phyloP scores from a whole-genome alignment of 2,113 vertebrate species.

The Nanorana parkeri region DNA sequence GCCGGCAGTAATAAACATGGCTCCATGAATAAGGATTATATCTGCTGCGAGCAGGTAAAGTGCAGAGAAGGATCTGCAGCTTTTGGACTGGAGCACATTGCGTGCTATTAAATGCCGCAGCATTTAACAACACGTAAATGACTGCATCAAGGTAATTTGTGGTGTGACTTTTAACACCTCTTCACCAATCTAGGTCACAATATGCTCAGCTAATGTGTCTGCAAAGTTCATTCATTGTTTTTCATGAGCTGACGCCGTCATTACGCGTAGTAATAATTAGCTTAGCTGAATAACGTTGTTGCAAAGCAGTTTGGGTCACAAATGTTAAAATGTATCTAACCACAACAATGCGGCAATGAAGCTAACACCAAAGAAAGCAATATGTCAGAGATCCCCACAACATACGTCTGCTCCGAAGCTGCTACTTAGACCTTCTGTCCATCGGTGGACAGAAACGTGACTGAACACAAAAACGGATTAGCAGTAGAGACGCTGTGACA shows the following conservation, averaged over 20 bases:
- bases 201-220: not conserved
- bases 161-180: constrained; percentile 23
- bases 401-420: constrained; percentile 32
- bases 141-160: not conserved
- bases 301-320: not conserved
- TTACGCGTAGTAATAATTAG: not conserved
- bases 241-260: not conserved
- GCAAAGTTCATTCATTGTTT: not conserved
- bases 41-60: no score
- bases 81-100: not conserved
- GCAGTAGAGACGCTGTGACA: constrained; percentile 3
- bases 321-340: not conserved
- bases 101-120: no score
- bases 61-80: no score
- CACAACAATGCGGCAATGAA: not conserved
- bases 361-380: constrained; percentile 11
- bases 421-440: constrained; percentile 11
- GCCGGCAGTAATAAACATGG: no score
- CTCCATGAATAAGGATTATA: no score
- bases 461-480: constrained; percentile 29
- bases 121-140: not conserved
- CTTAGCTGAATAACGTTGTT: not conserved
- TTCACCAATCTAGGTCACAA: constrained; percentile 29
- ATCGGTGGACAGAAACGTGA: constrained; percentile 35
- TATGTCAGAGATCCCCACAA: constrained; percentile 29